Base-by-base conservation (phyloP, 2,113 vertebrate genomes). In the Lagenorhynchus albirostris region DNA sequence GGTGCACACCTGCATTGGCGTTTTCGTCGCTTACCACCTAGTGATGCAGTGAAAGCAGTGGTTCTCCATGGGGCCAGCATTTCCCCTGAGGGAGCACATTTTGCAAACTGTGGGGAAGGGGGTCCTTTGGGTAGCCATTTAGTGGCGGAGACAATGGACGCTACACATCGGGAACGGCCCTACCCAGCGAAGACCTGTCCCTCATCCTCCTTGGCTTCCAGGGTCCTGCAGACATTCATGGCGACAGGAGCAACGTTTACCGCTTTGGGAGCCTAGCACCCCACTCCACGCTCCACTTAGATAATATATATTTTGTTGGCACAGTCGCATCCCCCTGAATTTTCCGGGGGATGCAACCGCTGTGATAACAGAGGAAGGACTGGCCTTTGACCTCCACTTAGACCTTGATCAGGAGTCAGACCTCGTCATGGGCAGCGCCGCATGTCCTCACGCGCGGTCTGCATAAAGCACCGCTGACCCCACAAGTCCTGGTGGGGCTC, bases 1-100 rank as follows among this genome's bases (percentile, higher is more conserved):
- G 38, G 26, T 0, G 0, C 87, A 70, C 0, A 10, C 2, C 15
- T 26, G 33, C 25, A 50, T 14, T 1, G 13, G n/a, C 12, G 26
- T 15, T 80, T 21, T 53, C 44, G 20, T 58, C 73, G 31, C 36
- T 15, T 7, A 36, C 55, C 11, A 38, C 25, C 38, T 15, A 73
- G 55, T 6, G 11, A 71, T 6, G 9, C 3, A 9, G 9, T 0
- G 2, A 85, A 89, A 55, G 12, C 44, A 23, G 29, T 13, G 7
- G 29, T 53, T 89, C 90, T 74, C 38, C 55, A 0, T 8, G 20
- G 26, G 3, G 33, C 9, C 1, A 17, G 13, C 2, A 7, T 4
- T 10, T 26, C 3, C 38, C 25, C 55, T 23, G 2, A 21, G 6
- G 5, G 4, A 53, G 23, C 38, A 83, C 44, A 83, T 9, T 68